These are phyloP conservation scores for Psylliodes chrysocephalus DNA, from an alignment of 2,888 invertebrate genomes.

Conservation along the genomic window DNA sequence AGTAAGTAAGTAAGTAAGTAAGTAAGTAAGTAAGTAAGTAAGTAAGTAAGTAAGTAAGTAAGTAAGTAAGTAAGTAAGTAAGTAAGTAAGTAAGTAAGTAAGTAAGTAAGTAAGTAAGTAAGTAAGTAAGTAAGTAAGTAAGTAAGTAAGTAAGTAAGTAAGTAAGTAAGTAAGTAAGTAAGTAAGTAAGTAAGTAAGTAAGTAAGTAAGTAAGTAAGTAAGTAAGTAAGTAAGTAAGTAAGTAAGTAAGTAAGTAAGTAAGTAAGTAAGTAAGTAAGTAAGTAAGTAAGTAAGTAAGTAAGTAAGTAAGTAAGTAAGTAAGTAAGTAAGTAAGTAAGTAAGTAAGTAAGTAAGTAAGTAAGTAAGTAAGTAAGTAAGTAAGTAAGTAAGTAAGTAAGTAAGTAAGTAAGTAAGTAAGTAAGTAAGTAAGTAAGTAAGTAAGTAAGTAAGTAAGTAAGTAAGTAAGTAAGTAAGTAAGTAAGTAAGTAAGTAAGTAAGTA, in stretches of 20 bases:
- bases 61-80: neutral
- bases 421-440: no score
- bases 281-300: no score
- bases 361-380: no score
- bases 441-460: no score
- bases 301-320: no score
- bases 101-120: neutral
- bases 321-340: no score
- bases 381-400: no score
- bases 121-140: neutral
- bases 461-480: no score
- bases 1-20: neutral
- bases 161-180: neutral
- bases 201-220: neutral
- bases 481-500: no score
- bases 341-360: no score
- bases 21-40: neutral
- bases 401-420: no score
- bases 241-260: neutral
- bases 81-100: neutral
- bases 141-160: neutral
- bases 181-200: neutral
- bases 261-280: neutral
- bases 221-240: neutral
- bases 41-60: neutral